These are phyloP conservation scores for Phylloscopus collybita DNA, from an alignment of 2,797 vertebrate genomes.

Conservation along the genomic window DNA sequence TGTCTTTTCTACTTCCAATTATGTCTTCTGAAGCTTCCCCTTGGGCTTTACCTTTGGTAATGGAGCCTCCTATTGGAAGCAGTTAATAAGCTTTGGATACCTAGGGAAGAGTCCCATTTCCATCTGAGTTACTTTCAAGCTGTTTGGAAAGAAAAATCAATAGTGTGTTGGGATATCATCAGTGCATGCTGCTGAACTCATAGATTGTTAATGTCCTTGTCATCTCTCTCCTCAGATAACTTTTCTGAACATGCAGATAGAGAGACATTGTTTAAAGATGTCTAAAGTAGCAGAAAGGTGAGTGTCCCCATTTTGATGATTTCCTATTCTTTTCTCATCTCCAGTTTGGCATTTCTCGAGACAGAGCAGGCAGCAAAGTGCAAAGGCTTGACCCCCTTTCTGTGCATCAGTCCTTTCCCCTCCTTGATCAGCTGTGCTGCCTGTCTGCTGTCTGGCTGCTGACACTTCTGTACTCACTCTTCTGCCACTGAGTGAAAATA, in stretches of 20 bases:
- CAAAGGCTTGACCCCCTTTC: neutral
- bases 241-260: conserved; percentile 93
- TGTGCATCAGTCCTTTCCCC: neutral
- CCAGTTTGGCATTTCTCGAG: neutral
- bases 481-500: neutral
- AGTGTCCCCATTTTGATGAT: neutral
- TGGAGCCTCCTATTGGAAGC: neutral
- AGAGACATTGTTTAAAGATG: conserved; percentile 97
- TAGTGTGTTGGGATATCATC: neutral
- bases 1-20: conserved; percentile 3
- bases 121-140: conserved; percentile 5
- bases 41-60: neutral
- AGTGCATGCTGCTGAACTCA: neutral
- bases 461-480: neutral
- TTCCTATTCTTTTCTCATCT: neutral
- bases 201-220: conserved; percentile 46
- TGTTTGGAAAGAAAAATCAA: conserved; percentile 40
- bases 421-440: neutral
- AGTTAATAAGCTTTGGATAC: conserved; percentile 15
- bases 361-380: neutral
- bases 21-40: conserved; percentile 2
- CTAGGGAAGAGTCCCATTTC: conserved; percentile 48
- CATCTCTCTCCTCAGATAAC: conserved; percentile 84
- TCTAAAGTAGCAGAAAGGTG: conserved; percentile 99
- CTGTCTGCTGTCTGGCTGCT: neutral